Base-by-base conservation (phyloP, 64 coral and sea anemone species). In the Actinia tenebrosa region DNA sequence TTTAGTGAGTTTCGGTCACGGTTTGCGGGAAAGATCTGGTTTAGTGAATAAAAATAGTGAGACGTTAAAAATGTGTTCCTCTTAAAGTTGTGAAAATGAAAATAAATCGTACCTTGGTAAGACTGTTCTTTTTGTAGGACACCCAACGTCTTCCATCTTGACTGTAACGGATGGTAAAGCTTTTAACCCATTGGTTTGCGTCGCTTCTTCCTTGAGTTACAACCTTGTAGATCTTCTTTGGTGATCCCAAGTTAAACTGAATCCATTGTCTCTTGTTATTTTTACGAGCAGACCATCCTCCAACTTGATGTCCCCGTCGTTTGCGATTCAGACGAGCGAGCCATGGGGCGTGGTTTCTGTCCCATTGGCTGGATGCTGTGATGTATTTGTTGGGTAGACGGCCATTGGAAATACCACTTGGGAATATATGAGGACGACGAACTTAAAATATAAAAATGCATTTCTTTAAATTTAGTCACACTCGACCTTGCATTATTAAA, bases 261-360 rank as follows among this genome's bases (percentile, higher is more conserved):
- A 95, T 86, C 94, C 94, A 95, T 55, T 95, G 87, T 61, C 84
- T 81, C 0, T 63, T 52, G 72, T 89, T 92, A 56, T 95, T 95
- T 64, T 59, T 84, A 14, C n/a, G 13, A n/a, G 80, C 44, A 6
- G 80, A 83, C 80, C 80, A 83, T 23, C 45, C 80, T 20, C 80
- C 80, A 16, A 46, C 10, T 22, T 9, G 44, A 45, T 44, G 6
- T 88, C 94, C 94, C 8, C 71, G 79, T 0, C 79, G 87, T 45
- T 83, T 82, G 61, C 53, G 62, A 77, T 95, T 82, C 16, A 95
- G 94, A 16, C 94, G 84, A 7, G 87, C 94, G 11, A 88, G 94
- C 13, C 83, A 84, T 5, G 94, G 83, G 16, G 90, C 90, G 68
- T 87, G 90, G 75, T 92, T 86, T 52, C 45, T 30, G 58, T 92